phyloP scores from a whole-genome alignment of 1,140 invertebrate species.

The Drosophila sp. region DNA sequence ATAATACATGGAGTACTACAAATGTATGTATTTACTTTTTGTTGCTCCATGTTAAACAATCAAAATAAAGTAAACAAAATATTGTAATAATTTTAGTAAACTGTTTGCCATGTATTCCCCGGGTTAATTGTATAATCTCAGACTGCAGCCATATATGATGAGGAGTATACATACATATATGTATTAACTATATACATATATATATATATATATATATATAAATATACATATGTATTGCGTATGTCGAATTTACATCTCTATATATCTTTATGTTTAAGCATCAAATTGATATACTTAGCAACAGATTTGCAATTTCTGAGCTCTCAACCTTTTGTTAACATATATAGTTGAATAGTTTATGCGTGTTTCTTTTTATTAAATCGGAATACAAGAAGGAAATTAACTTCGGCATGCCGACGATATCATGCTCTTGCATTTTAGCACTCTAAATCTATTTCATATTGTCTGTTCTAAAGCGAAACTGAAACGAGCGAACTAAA shows the following conservation, averaged over 20 bases:
- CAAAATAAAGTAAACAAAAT: conserved; percentile 6
- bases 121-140: conserved; percentile 9
- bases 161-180: conserved; percentile 8
- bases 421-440: neutral
- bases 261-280: conserved; percentile 13
- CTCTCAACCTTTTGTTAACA: conserved; percentile 1
- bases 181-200: conserved; percentile 6
- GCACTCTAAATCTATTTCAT: no score
- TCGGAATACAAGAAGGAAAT: neutral
- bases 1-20: neutral
- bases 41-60: neutral
- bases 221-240: neutral
- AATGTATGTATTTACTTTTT: neutral
- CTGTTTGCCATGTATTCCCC: conserved; percentile 10
- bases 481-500: no score
- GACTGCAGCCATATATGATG: conserved; percentile 19
- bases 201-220: conserved; percentile 2
- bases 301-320: neutral
- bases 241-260: neutral
- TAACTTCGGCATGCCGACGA: neutral
- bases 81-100: conserved; percentile 13
- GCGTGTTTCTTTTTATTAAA: neutral
- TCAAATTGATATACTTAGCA: conserved; percentile 4
- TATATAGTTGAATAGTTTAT: neutral
- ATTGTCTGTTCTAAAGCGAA: no score